Evolutionary conservation across 2,113 vertebrate genomes (phyloP).

Genomic region (Perca schrenkii): DNA sequence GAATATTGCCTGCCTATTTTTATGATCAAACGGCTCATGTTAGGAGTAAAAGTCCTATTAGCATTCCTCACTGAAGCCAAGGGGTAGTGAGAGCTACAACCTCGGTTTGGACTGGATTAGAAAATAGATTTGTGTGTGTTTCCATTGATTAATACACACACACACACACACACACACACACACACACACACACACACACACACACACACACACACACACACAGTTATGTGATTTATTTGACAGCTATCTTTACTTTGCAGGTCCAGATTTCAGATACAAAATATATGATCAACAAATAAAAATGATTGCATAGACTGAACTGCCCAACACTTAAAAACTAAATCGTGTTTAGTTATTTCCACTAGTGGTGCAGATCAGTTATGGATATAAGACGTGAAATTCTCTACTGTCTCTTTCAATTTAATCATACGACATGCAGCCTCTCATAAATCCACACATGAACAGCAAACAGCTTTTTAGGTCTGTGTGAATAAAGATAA

Average conservation of each 20-base stretch:
- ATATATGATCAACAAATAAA: too few relatives aligned
- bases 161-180: conserved; percentile 6
- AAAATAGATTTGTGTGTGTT: neutral
- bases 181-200: conserved; percentile 8
- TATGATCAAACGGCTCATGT: neutral
- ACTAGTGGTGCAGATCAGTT: neutral
- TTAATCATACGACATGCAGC: neutral
- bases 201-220: conserved; percentile 2
- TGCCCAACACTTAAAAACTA: neutral
- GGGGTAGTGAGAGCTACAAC: neutral
- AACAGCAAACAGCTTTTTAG: conserved; percentile 14
- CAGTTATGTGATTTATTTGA: neutral
- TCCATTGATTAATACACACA: conserved; percentile 4
- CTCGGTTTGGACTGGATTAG: neutral
- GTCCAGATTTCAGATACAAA: too few relatives aligned
- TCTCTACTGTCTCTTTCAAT: conserved; percentile 12
- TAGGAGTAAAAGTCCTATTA: neutral
- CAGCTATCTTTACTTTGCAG: too few relatives aligned
- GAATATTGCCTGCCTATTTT: conserved; percentile 9
- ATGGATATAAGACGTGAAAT: neutral
- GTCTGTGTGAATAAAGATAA: neutral
- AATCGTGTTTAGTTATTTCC: neutral
- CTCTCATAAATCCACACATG: conserved; percentile 9
- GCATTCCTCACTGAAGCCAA: conserved; percentile 2
- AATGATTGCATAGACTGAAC: too few relatives aligned